phyloP scores from a whole-genome alignment of 2,888 invertebrate genomes.

The Philereme vetulata region DNA sequence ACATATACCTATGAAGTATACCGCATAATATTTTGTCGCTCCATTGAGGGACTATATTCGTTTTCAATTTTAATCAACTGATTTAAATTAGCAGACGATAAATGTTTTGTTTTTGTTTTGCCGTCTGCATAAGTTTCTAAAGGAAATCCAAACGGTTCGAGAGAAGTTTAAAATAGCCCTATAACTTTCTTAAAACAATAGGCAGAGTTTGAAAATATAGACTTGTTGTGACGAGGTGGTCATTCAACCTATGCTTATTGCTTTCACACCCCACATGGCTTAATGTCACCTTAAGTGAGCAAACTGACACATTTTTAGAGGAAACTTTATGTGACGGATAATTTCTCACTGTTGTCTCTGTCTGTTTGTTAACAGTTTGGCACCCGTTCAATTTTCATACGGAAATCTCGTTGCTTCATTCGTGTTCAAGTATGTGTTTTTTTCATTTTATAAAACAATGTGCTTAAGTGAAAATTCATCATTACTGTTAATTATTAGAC shows the following conservation, averaged over 20 bases:
- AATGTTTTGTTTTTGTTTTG: conserved; percentile 8
- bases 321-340: conserved; percentile 3
- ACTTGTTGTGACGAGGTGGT: conserved; percentile 22
- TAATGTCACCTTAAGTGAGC: not conserved
- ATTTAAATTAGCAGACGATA: not conserved
- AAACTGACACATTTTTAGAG: not conserved
- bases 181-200: conserved; percentile 27
- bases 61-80: not conserved
- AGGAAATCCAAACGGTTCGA: not conserved
- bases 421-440: not conserved
- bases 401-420: conserved; percentile 23
- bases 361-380: conserved; percentile 36
- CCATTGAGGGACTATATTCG: not conserved
- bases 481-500: conserved; percentile 9
- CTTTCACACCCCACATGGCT: not conserved
- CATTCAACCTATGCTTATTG: conserved; percentile 9
- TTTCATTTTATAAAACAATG: not conserved
- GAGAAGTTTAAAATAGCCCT: conserved; percentile 21
- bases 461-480: not conserved
- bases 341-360: conserved; percentile 42
- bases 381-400: conserved; percentile 30
- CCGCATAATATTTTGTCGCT: too few relatives aligned
- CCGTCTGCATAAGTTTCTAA: conserved; percentile 1
- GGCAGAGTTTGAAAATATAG: conserved; percentile 31
- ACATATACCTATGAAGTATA: too few relatives aligned